Conservation (phyloP, 2,797 vertebrate species). For the Anguilla pacifica region DNA sequence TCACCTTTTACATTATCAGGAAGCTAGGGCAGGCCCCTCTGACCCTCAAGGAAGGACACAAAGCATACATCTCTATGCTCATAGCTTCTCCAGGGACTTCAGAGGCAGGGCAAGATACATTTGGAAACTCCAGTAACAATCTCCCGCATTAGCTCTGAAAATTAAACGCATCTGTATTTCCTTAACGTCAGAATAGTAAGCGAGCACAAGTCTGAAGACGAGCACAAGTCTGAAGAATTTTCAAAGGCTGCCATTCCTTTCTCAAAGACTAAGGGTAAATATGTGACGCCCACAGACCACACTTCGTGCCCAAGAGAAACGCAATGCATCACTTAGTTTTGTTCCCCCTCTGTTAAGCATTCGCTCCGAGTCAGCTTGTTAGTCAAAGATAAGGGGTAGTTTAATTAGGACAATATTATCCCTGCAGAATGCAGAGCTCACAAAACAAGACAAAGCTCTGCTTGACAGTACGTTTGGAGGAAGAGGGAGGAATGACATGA, state of each 20-base stretch:
- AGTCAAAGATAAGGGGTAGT: constrained; percentile 1
- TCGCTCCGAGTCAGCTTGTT: background rate
- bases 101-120: background rate
- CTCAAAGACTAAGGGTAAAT: background rate
- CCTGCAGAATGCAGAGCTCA: background rate
- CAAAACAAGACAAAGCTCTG: background rate
- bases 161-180: background rate
- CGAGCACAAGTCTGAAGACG: background rate
- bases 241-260: background rate
- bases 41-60: background rate
- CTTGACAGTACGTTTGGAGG: background rate
- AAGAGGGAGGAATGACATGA: background rate
- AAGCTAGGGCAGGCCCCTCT: background rate
- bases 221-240: background rate
- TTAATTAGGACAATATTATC: background rate
- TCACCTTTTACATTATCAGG: constrained; percentile 10
- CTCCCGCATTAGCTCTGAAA: background rate
- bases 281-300: background rate
- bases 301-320: background rate
- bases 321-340: background rate
- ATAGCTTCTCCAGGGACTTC: constrained; percentile 31
- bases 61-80: background rate
- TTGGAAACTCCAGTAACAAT: background rate
- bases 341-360: background rate
- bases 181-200: background rate